These are phyloP conservation scores for Stichopus chloronotus DNA, from an alignment of 35 echinoderm and acorn worm genomes.

Conservation along the genomic window DNA sequence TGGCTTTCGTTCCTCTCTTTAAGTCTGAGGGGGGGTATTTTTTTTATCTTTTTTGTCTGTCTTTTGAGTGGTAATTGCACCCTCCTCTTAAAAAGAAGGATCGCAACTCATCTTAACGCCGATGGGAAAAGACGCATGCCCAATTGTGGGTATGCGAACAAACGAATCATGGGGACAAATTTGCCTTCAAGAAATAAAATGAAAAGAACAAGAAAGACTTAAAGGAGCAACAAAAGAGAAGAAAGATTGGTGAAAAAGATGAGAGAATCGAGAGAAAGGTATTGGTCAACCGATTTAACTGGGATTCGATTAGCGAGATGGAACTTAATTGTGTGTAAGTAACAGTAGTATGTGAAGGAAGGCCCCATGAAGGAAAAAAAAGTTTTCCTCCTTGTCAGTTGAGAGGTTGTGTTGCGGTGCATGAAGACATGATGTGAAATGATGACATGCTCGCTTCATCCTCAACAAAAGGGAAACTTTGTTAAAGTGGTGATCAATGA, in stretches of 20 bases:
- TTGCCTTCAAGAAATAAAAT: conserved; percentile 36
- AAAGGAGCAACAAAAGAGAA: too few relatives aligned
- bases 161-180: background rate
- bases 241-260: too few relatives aligned
- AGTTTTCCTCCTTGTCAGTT: background rate
- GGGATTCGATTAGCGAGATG: conserved; percentile 30
- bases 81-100: background rate
- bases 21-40: background rate
- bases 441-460: background rate
- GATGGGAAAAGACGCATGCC: background rate
- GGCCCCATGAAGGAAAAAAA: background rate
- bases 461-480: background rate
- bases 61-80: background rate
- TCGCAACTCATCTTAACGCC: background rate
- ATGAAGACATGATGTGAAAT: background rate
- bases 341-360: background rate
- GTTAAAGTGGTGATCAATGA: background rate
- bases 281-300: conserved; percentile 17
- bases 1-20: background rate
- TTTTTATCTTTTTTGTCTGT: background rate
- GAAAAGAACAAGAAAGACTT: background rate
- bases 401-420: background rate
- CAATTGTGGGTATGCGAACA: background rate
- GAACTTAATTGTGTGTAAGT: conserved; percentile 11
- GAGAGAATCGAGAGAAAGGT: background rate